A percentile compares a stretch with the other conserved stretches of the same genome.
These are phyloP conservation scores for Microcebus jonahi DNA, from an alignment of 2,113 vertebrate species.

Conservation along the genomic window DNA sequence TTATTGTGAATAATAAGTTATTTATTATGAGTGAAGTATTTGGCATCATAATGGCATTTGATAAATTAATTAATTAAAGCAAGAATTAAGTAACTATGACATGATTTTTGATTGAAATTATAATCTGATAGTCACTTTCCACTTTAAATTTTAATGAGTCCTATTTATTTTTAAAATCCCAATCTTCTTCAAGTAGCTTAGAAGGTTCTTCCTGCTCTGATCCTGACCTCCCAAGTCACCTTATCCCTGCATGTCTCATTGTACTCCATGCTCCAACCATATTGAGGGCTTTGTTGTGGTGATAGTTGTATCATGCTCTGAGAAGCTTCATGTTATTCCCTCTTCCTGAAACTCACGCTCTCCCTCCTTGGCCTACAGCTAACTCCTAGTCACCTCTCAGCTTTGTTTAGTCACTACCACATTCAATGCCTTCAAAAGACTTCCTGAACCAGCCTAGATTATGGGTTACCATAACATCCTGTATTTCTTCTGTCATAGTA, in stretches of 20 bases:
- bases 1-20: neutral
- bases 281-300: neutral
- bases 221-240: neutral
- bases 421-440: neutral
- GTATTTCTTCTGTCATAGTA: neutral
- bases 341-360: neutral
- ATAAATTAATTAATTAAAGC: neutral
- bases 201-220: neutral
- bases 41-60: neutral
- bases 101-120: conserved; percentile 15
- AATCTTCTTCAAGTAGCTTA: neutral
- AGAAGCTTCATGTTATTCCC: neutral
- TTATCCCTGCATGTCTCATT: neutral
- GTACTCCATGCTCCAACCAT: neutral
- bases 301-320: neutral
- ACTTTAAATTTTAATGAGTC: conserved; percentile 8
- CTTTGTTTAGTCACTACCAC: conserved; percentile 6
- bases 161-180: neutral
- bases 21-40: conserved; percentile 20
- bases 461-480: neutral
- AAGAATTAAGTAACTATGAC: neutral
- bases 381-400: conserved; percentile 21
- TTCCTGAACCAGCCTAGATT: neutral
- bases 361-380: neutral
- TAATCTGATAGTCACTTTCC: neutral